Percentiles rank a stretch among this genome's conserved stretches.
Conservation (phyloP, 2,113 vertebrate genomes). For the Nicator chloris region DNA sequence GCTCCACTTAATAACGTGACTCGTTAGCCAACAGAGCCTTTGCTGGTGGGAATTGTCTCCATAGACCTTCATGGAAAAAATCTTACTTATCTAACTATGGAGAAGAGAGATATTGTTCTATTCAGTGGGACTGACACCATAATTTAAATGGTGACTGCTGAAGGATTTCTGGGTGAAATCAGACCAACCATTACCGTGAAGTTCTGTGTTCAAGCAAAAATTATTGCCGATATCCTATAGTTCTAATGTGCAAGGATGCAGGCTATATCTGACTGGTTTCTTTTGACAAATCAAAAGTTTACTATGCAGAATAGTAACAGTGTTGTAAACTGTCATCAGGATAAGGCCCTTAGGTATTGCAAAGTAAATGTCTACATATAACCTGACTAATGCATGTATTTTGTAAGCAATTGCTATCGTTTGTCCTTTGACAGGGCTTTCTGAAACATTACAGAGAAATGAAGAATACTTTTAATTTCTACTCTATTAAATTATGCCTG, state of each 20-base stretch:
- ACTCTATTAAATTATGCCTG: conserved; percentile 45
- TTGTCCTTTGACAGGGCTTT: conserved; percentile 35
- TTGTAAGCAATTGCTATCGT: background rate
- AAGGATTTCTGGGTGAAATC: background rate
- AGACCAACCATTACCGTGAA: background rate
- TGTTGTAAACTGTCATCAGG: background rate
- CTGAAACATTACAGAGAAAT: conserved; percentile 34
- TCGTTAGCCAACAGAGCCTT: background rate
- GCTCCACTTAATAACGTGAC: background rate
- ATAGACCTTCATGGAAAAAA: background rate
- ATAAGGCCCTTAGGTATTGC: background rate
- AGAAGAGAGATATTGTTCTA: background rate
- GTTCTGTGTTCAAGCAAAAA: background rate
- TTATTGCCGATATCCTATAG: background rate
- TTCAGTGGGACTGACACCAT: background rate
- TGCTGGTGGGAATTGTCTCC: background rate
- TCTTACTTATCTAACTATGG: background rate
- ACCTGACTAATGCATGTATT: background rate
- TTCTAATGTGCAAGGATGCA: background rate
- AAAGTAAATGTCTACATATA: background rate
- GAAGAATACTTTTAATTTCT: conserved; percentile 61
- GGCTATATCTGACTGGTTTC: background rate
- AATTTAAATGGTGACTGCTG: background rate
- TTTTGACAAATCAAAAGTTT: background rate
- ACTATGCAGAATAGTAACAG: background rate